A percentile compares a stretch with the other conserved stretches of the same genome.
phyloP scores from a whole-genome alignment of 2,113 vertebrate species.

The Reinhardtius hippoglossoides region DNA sequence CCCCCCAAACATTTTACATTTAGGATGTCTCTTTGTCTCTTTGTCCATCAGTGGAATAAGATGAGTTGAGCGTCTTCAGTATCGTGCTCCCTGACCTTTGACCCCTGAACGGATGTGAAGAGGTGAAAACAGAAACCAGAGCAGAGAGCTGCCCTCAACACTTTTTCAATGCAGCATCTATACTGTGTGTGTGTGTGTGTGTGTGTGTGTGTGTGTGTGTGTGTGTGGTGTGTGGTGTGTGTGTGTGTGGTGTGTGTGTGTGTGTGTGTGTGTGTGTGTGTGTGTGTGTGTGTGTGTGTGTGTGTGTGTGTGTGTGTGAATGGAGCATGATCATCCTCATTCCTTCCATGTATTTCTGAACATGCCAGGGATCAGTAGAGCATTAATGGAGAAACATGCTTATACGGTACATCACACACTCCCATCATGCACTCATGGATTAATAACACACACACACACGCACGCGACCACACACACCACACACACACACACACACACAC shows the following conservation, averaged over 20 bases:
- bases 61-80: too few species aligned
- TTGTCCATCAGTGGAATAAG: too few species aligned
- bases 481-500: background rate
- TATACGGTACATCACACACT: constrained; percentile 29
- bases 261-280: constrained; percentile 20
- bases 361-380: constrained; percentile 12
- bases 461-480: background rate
- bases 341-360: constrained; percentile 11
- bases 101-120: background rate
- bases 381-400: constrained; percentile 46
- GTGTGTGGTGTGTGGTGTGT: constrained; percentile 12
- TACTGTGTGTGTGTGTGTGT: too few species aligned
- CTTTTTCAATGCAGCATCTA: too few species aligned
- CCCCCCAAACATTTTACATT: too few species aligned
- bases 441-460: constrained; percentile 1
- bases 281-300: background rate
- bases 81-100: background rate
- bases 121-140: background rate
- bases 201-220: too few species aligned
- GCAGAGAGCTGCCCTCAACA: background rate
- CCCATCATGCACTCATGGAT: constrained; percentile 14
- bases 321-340: background rate
- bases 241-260: constrained; percentile 11
- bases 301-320: background rate
- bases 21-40: too few species aligned